phyloP scores from a whole-genome alignment of 2,888 invertebrate species.

The Charanyca ferruginea region DNA sequence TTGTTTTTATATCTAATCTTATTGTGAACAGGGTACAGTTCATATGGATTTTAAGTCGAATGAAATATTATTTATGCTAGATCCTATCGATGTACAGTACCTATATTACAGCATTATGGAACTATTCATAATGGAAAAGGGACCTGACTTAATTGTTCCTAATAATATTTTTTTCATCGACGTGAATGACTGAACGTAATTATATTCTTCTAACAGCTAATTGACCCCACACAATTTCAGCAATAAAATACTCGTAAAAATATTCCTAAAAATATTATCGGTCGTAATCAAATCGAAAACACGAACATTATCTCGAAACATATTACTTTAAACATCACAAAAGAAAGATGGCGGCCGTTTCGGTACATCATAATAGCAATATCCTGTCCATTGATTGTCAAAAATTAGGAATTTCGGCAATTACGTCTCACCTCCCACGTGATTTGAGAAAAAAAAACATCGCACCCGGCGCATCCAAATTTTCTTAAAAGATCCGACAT shows the following conservation, averaged over 20 bases:
- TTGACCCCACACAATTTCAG: conserved; percentile 44
- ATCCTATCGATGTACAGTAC: too few relatives aligned
- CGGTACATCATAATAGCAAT: conserved; percentile 88
- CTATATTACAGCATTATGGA: too few relatives aligned
- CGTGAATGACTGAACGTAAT: not conserved
- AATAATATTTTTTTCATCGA: conserved; percentile 9
- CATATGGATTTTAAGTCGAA: too few relatives aligned
- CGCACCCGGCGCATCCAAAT: conserved; percentile 87
- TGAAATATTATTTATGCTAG: not conserved
- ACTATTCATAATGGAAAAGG: not conserved
- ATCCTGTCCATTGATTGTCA: conserved; percentile 91
- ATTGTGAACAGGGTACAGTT: too few relatives aligned
- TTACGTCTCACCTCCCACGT: conserved; percentile 90
- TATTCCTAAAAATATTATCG: conserved; percentile 45
- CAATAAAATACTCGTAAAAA: conserved; percentile 56
- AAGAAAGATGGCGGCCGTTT: conserved; percentile 68
- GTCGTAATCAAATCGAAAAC: conserved; percentile 61
- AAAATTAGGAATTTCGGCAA: conserved; percentile 91
- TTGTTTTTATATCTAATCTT: too few relatives aligned
- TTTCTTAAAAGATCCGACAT: conserved; percentile 87
- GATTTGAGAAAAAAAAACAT: conserved; percentile 82
- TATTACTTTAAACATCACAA: conserved; percentile 73
- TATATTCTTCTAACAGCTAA: conserved; percentile 19
- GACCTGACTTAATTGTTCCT: not conserved
- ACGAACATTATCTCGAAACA: conserved; percentile 68